phyloP scores from a whole-genome alignment of 2,113 vertebrate species.

The Arenaria interpres region DNA sequence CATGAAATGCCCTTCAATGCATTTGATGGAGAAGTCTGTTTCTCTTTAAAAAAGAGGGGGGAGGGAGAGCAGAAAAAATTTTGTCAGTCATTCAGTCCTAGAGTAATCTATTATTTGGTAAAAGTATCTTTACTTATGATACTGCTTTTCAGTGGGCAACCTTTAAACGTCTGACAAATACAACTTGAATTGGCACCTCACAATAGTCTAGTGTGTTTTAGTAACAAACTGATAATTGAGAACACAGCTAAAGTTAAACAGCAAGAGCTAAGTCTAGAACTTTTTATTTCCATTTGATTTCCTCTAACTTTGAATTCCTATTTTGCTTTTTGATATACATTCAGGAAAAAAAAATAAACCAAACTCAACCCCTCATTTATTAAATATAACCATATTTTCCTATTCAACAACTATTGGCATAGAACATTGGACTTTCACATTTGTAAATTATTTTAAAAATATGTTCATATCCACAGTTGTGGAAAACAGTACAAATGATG shows the following conservation, averaged over 20 bases:
- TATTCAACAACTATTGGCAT: background rate
- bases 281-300: background rate
- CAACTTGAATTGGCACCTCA: background rate
- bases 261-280: background rate
- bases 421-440: background rate
- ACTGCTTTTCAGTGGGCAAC: background rate
- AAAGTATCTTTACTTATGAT: background rate
- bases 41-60: rapidly evolving
- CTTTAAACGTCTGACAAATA: background rate
- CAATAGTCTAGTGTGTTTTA: background rate
- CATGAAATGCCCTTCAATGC: background rate
- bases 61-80: rapidly evolving
- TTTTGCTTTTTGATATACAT: background rate
- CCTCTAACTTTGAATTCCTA: background rate
- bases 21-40: background rate
- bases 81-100: background rate
- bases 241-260: background rate
- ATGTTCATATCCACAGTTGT: background rate
- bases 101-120: background rate
- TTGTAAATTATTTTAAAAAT: background rate
- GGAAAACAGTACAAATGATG: background rate
- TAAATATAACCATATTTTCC: background rate
- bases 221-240: background rate
- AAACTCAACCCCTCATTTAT: background rate
- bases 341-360: background rate